Conservation (phyloP, 2,888 invertebrate species). For the Omphaloscelis lunosa region DNA sequence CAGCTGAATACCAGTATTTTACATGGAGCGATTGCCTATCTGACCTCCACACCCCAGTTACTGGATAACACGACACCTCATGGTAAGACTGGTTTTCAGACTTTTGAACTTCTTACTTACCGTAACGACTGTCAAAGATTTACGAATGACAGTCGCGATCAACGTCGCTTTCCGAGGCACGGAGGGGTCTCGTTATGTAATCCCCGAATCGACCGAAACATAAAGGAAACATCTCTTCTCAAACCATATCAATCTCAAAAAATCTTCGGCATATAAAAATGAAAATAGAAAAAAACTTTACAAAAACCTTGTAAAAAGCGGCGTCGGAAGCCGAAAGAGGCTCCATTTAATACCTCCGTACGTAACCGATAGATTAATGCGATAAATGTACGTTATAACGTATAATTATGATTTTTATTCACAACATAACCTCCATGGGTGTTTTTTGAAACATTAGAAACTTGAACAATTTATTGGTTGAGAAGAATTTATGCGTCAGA, state of each 20-base stretch:
- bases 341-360: constrained; percentile 68
- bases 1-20: too few relatives aligned
- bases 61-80: too few relatives aligned
- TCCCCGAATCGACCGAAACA: background rate
- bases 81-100: too few relatives aligned
- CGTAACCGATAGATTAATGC: constrained; percentile 83
- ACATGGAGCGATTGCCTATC: too few relatives aligned
- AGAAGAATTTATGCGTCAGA: constrained; percentile 59
- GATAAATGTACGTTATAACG: constrained; percentile 82
- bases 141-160: too few relatives aligned
- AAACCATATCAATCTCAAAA: constrained; percentile 47
- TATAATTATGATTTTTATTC: constrained; percentile 84
- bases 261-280: constrained; percentile 41
- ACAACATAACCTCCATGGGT: constrained; percentile 70
- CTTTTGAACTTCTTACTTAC: too few relatives aligned
- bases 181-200: too few relatives aligned
- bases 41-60: too few relatives aligned
- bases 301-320: constrained; percentile 51
- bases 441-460: constrained; percentile 66
- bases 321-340: constrained; percentile 75
- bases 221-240: background rate
- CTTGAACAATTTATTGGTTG: constrained; percentile 53
- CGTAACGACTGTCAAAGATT: too few relatives aligned
- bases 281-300: constrained; percentile 1
- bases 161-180: too few relatives aligned